Conservation (phyloP, 2,888 invertebrate species). For the Atrina japonica region DNA sequence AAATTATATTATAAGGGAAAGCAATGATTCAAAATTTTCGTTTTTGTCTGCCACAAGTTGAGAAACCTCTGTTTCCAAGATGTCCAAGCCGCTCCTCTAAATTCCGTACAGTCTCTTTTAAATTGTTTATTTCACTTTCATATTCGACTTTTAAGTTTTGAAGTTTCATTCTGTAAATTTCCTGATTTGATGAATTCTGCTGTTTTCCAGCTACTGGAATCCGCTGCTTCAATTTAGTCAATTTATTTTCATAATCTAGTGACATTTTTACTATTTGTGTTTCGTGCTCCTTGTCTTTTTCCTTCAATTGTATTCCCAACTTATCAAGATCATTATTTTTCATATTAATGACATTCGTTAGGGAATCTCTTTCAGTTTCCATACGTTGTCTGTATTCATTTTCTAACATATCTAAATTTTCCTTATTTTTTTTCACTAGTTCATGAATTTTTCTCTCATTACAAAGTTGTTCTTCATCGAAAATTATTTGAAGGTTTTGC, state of each 20-base stretch:
- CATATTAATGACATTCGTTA: too few species aligned
- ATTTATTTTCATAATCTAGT: constrained; percentile 55
- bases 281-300: constrained; percentile 38
- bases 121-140: constrained; percentile 45
- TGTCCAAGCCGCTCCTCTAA: constrained; percentile 28
- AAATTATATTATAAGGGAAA: too few species aligned
- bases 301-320: constrained; percentile 26
- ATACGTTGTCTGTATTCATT: too few species aligned
- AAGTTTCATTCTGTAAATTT: constrained; percentile 58
- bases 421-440: too few species aligned
- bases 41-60: neutral
- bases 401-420: too few species aligned
- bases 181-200: constrained; percentile 47
- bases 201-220: constrained; percentile 39
- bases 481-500: constrained; percentile 23
- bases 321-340: too few species aligned
- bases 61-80: neutral
- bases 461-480: too few species aligned
- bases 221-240: constrained; percentile 50
- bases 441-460: too few species aligned
- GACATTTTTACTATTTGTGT: constrained; percentile 43
- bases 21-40: neutral
- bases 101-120: constrained; percentile 39
- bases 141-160: constrained; percentile 57
- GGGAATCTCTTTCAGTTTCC: too few species aligned